Evolutionary conservation across 2,888 invertebrate genomes (phyloP).

Genomic region (Fragum fragum): DNA sequence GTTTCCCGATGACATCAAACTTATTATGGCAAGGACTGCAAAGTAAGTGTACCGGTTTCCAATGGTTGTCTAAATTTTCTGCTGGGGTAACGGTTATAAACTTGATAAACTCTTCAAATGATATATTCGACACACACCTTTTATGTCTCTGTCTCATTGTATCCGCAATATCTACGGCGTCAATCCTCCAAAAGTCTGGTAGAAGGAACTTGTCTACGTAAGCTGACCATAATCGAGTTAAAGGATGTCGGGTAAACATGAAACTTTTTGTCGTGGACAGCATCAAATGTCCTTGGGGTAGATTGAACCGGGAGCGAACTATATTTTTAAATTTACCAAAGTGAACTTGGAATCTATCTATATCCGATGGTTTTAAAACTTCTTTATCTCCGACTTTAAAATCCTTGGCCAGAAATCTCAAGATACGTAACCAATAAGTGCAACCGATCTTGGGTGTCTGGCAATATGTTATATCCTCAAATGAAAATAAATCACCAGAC

Average conservation of each 20-base stretch:
- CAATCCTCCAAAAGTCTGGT: conserved; percentile 65
- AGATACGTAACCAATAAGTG: conserved; percentile 53
- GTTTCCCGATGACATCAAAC: conserved; percentile 63
- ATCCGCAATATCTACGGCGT: conserved; percentile 37
- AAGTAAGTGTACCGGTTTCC: conserved; percentile 48
- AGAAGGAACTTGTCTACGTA: conserved; percentile 71
- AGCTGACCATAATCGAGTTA: conserved; percentile 66
- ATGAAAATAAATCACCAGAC: not conserved
- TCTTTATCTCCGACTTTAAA: not conserved
- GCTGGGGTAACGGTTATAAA: conserved; percentile 34
- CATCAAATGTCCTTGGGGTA: conserved; percentile 4
- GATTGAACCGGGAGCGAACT: not conserved
- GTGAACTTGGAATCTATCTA: conserved; percentile 59
- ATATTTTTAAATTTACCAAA: conserved; percentile 36
- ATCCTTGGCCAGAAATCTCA: conserved; percentile 53
- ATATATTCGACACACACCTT: conserved; percentile 56
- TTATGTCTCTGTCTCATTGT: conserved; percentile 22
- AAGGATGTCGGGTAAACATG: conserved; percentile 69
- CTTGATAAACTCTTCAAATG: conserved; percentile 65
- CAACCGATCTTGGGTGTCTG: conserved; percentile 47
- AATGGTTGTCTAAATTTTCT: conserved; percentile 56
- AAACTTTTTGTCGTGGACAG: conserved; percentile 53
- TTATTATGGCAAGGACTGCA: conserved; percentile 65
- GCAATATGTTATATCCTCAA: conserved; percentile 3
- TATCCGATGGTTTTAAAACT: conserved; percentile 55